Conservation (phyloP, 2,888 invertebrate genomes). For the Tenthredo mesomela region DNA sequence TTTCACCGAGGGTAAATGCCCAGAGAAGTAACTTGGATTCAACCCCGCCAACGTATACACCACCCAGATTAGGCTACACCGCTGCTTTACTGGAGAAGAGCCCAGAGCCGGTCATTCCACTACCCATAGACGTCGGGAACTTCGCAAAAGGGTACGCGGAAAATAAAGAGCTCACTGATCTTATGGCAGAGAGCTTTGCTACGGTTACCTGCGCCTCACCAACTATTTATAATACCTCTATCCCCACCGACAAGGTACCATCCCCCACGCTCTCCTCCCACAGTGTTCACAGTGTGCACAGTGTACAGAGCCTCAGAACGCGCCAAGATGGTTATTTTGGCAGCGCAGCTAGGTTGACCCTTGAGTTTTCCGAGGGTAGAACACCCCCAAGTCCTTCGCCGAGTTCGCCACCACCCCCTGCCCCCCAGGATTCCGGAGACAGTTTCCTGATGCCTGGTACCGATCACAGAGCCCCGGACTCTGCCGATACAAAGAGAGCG, state of each 20-base stretch:
- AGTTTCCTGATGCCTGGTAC: constrained; percentile 78
- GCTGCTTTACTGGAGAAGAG: constrained; percentile 82
- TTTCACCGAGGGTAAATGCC: constrained; percentile 74
- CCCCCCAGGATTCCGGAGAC: constrained; percentile 84
- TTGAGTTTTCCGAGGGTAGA: constrained; percentile 80
- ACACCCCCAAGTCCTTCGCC: constrained; percentile 80
- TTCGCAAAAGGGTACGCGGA: constrained; percentile 80
- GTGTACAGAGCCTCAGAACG: constrained; percentile 79
- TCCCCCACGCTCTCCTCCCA: constrained; percentile 84
- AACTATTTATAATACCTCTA: constrained; percentile 79
- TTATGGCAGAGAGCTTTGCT: constrained; percentile 79
- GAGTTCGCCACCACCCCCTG: constrained; percentile 89
- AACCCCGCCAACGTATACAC: constrained; percentile 70
- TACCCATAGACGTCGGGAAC: constrained; percentile 82
- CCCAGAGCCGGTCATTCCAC: constrained; percentile 72
- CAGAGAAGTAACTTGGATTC: constrained; percentile 72
- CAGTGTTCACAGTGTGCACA: constrained; percentile 76
- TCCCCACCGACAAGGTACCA: constrained; percentile 80
- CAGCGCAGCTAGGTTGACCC: constrained; percentile 78
- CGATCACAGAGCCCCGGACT: constrained; percentile 66
- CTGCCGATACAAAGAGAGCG: constrained; percentile 70
- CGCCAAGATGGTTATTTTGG: constrained; percentile 83
- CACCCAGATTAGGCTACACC: constrained; percentile 82
- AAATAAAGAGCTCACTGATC: constrained; percentile 77
- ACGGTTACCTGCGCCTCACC: constrained; percentile 79